Conservation (phyloP, 2,888 invertebrate genomes). For the Heliconius ismenius region DNA sequence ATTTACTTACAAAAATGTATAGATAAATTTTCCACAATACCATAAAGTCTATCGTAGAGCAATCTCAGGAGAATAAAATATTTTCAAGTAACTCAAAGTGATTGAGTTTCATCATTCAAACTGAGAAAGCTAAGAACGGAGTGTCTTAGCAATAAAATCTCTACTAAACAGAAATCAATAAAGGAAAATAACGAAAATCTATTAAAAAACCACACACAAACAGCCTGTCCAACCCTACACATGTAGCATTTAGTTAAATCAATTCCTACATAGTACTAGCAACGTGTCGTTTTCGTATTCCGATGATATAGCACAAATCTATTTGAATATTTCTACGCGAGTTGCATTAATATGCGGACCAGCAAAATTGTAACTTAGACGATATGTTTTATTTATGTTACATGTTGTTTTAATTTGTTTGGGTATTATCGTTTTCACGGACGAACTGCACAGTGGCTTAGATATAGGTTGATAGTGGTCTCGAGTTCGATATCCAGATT, state of each 20-base stretch:
- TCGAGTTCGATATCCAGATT: not conserved
- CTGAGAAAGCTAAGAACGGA: not conserved
- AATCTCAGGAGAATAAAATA: not conserved
- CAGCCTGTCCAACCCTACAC: not conserved
- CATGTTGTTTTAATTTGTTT: slow-evolving; percentile 64
- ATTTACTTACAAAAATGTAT: too few species aligned
- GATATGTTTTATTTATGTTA: slow-evolving; percentile 75
- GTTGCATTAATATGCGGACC: slow-evolving; percentile 66
- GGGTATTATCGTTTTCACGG: slow-evolving; percentile 44
- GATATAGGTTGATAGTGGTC: not conserved
- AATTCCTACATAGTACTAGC: slow-evolving; percentile 51
- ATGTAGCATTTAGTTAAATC: slow-evolving; percentile 63
- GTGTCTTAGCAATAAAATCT: not conserved
- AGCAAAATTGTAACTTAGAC: slow-evolving; percentile 71
- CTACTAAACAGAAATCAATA: not conserved
- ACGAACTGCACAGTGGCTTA: not conserved
- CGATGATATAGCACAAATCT: slow-evolving; percentile 65
- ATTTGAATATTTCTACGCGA: slow-evolving; percentile 77
- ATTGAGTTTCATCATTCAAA: not conserved
- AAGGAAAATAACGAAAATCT: not conserved
- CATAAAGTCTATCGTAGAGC: not conserved
- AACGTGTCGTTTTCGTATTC: slow-evolving; percentile 66
- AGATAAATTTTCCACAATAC: not conserved
- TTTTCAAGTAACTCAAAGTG: not conserved
- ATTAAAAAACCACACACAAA: not conserved